Evolutionary conservation across 2,888 invertebrate genomes (phyloP).

Genomic region (Copidosoma aretas): DNA sequence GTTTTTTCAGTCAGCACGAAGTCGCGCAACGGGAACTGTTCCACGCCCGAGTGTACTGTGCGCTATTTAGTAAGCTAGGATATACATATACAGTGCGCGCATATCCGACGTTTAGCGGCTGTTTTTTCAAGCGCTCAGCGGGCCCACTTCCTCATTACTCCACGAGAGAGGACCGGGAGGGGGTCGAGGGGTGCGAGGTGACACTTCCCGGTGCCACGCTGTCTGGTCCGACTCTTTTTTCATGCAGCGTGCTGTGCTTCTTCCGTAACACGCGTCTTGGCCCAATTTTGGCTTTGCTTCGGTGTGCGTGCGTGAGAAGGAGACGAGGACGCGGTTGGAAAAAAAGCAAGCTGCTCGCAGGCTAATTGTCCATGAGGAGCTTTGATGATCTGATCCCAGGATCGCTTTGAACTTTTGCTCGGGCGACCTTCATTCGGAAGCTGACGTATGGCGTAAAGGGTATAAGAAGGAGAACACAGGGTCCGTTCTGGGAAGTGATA

Average conservation of each 20-base stretch:
- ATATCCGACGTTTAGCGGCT: conserved; percentile 47
- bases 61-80: neutral
- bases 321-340: neutral
- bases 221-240: conserved; percentile 46
- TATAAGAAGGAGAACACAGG: too few relatives aligned
- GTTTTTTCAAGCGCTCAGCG: conserved; percentile 60
- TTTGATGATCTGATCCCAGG: neutral
- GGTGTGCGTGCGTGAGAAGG: neutral
- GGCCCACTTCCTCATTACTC: conserved; percentile 58
- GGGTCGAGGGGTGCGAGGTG: neutral
- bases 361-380: neutral
- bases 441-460: too few relatives aligned
- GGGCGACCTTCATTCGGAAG: neutral
- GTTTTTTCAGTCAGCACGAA: too few relatives aligned
- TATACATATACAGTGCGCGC: neutral
- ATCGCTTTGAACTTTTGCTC: neutral
- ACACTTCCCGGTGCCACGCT: conserved; percentile 54
- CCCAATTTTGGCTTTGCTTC: conserved; percentile 11
- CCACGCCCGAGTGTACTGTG: too few relatives aligned
- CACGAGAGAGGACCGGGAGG: neutral
- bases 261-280: conserved; percentile 12
- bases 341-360: neutral
- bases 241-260: conserved; percentile 1
- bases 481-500: neutral
- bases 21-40: too few relatives aligned